Conservation (phyloP, 2,888 invertebrate species). For the Leptarthrus brevirostris region DNA sequence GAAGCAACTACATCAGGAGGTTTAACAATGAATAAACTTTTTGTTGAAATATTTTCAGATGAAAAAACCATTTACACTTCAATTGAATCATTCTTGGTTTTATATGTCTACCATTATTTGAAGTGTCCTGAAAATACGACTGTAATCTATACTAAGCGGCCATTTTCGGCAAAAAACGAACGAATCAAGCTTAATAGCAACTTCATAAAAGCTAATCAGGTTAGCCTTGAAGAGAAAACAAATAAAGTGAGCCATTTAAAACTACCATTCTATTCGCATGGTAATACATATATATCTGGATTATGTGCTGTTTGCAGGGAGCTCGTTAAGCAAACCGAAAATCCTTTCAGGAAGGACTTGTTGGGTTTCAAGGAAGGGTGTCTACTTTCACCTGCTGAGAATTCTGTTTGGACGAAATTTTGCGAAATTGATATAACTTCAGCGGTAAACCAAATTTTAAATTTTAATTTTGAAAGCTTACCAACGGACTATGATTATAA, state of each 20-base stretch:
- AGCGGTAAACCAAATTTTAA: constrained; percentile 69
- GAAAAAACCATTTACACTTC: constrained; percentile 66
- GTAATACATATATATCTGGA: constrained; percentile 77
- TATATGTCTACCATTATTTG: constrained; percentile 74
- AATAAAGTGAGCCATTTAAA: constrained; percentile 59
- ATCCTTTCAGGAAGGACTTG: constrained; percentile 63
- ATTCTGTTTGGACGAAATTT: constrained; percentile 90
- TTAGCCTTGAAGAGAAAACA: not conserved
- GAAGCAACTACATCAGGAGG: constrained; percentile 55
- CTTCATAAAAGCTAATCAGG: too few species aligned
- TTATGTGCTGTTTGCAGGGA: constrained; percentile 79
- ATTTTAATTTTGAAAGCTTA: constrained; percentile 58
- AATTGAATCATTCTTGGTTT: constrained; percentile 74
- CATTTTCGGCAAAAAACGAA: not conserved
- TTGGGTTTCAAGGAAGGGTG: constrained; percentile 85
- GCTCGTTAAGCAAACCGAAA: constrained; percentile 68
- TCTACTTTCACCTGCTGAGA: constrained; percentile 84
- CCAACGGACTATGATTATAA: constrained; percentile 57
- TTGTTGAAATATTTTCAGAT: constrained; percentile 61
- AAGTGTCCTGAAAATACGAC: constrained; percentile 64
- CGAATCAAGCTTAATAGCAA: too few species aligned
- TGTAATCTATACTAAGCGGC: not conserved
- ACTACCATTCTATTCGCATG: constrained; percentile 74
- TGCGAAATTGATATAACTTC: constrained; percentile 86
- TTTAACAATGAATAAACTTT: constrained; percentile 63